phyloP scores from a whole-genome alignment of 2,888 invertebrate species.

The Athalia circularis region DNA sequence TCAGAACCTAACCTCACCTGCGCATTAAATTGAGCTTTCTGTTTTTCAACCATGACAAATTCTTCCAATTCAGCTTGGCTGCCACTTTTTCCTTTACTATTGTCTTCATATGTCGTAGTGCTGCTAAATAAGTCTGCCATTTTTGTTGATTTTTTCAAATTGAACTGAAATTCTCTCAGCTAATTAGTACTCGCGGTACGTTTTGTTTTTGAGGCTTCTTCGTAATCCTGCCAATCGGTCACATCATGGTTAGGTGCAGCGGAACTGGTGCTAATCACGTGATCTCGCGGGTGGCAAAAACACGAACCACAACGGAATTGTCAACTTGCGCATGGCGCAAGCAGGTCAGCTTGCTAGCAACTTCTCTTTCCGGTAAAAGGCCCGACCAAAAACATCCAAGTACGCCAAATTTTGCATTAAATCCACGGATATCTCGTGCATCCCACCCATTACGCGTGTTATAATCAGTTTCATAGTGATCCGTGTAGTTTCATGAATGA shows the following conservation, averaged over 20 bases:
- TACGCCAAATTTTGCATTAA: slow-evolving; percentile 24
- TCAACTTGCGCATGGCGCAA: no score
- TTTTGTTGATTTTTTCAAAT: background rate
- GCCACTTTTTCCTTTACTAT: slow-evolving; percentile 69
- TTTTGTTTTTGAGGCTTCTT: no score
- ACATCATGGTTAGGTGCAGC: no score
- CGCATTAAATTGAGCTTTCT: slow-evolving; percentile 92
- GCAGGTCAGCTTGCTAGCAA: no score
- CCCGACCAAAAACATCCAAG: slow-evolving; percentile 29
- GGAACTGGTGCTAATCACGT: no score
- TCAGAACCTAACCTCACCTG: slow-evolving; percentile 79
- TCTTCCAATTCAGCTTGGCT: slow-evolving; percentile 87
- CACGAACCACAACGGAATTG: no score
- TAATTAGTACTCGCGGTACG: no score
- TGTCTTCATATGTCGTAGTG: slow-evolving; percentile 61
- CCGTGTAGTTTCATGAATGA: background rate
- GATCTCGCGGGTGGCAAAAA: no score
- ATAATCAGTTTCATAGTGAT: background rate
- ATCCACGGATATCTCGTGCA: slow-evolving; percentile 44
- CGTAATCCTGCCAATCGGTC: no score
- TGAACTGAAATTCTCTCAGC: no score
- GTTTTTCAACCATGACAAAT: slow-evolving; percentile 89
- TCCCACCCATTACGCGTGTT: background rate
- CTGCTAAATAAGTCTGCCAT: slow-evolving; percentile 66
- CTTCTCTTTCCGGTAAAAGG: slow-evolving; percentile 45